Conservation (phyloP, 2,797 vertebrate species). For the Lutjanus argentimaculatus region DNA sequence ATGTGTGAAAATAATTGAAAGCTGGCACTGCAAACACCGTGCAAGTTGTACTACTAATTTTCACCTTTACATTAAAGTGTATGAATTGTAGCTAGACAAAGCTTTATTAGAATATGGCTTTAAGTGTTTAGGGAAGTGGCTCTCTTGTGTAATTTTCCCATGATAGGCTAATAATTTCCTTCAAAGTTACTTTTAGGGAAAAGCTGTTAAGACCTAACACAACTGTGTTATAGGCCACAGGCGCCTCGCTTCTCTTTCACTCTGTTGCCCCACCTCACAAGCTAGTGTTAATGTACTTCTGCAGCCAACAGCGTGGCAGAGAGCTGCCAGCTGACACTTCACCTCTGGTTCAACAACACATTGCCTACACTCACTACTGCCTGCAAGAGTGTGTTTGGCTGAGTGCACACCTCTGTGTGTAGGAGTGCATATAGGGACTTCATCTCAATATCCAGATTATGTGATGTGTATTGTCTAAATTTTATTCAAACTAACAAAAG, state of each 20-base stretch:
- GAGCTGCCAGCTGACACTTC: conserved; percentile 77
- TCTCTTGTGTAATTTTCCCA: conserved; percentile 20
- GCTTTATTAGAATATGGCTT: background rate
- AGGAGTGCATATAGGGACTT: conserved; percentile 12
- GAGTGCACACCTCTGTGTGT: conserved; percentile 29
- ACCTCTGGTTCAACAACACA: conserved; percentile 78
- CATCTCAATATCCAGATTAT: background rate
- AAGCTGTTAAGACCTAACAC: conserved; percentile 64
- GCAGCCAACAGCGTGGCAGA: conserved; percentile 74
- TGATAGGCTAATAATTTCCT: conserved; percentile 51
- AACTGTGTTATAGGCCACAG: conserved; percentile 67
- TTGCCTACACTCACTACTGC: conserved; percentile 69
- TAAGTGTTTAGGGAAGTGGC: background rate
- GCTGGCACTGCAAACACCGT: background rate
- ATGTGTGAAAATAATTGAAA: conserved; percentile 11
- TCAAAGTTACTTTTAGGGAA: conserved; percentile 58
- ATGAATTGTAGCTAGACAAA: background rate
- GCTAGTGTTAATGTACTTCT: conserved; percentile 82
- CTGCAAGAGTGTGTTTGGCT: conserved; percentile 39
- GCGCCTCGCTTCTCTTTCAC: conserved; percentile 73
- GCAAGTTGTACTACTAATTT: background rate
- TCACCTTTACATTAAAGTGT: conserved; percentile 8
- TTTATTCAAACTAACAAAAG: background rate
- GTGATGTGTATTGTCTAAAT: background rate
- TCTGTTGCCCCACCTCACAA: conserved; percentile 67